Percentiles rank a stretch among this genome's conserved stretches.
phyloP scores from a whole-genome alignment of 2,888 invertebrate genomes.

The Incurvaria masculella region DNA sequence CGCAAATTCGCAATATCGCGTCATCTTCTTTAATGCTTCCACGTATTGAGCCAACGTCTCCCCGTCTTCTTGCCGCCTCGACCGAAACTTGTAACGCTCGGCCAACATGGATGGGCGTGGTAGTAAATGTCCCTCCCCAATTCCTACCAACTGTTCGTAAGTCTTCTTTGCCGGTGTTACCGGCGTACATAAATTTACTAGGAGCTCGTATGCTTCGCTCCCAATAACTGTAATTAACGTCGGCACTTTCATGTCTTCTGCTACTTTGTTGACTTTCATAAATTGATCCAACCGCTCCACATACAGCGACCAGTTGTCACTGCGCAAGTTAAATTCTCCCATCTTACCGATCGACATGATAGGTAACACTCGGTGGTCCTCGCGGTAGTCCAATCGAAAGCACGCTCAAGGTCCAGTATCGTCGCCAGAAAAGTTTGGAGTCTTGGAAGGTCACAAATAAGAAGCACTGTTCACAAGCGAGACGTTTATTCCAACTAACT shows the following conservation, averaged over 20 bases:
- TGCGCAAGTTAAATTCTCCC: too few relatives aligned
- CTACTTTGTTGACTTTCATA: neutral
- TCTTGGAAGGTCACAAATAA: too few relatives aligned
- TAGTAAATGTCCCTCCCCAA: neutral
- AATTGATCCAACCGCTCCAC: neutral
- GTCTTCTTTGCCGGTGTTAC: neutral
- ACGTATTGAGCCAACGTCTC: slow-evolving; percentile 1
- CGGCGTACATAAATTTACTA: neutral
- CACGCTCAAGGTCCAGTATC: too few relatives aligned
- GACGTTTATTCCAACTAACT: too few relatives aligned
- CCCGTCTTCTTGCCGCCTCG: neutral
- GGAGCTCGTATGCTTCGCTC: neutral
- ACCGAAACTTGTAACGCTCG: slow-evolving; percentile 3
- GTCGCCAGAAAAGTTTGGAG: too few relatives aligned
- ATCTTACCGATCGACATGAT: too few relatives aligned
- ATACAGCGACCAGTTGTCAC: neutral
- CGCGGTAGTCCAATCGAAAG: too few relatives aligned
- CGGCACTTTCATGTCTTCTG: neutral
- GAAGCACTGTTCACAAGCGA: too few relatives aligned
- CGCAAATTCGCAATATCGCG: neutral
- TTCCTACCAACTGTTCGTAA: neutral
- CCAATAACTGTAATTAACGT: neutral
- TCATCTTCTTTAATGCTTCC: slow-evolving; percentile 1
- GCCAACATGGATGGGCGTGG: slow-evolving; percentile 4
- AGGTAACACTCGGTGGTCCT: too few relatives aligned